These are phyloP conservation scores for Zoanthus sansibaricus DNA, from an alignment of 92 coral and sea anemone genomes.

Conservation along the genomic window DNA sequence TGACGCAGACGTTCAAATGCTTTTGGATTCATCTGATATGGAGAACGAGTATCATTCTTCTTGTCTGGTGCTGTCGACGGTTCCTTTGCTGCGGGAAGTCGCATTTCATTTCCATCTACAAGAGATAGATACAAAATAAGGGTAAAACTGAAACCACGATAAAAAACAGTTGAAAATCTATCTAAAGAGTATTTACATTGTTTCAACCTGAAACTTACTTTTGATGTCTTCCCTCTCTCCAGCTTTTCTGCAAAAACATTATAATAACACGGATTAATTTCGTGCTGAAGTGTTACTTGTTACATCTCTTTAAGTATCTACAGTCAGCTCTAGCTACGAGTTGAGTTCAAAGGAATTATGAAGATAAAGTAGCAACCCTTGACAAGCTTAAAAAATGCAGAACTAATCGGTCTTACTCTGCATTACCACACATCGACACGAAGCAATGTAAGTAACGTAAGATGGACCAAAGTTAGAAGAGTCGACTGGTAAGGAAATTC, in stretches of 20 bases:
- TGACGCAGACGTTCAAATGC: constrained; percentile 1
- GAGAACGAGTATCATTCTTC: background rate
- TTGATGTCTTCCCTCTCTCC: background rate
- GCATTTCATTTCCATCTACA: constrained; percentile 2
- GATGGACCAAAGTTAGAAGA: too few relatives aligned
- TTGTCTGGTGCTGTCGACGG: background rate
- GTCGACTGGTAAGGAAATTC: too few relatives aligned
- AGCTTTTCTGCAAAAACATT: constrained; percentile 1
- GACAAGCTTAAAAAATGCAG: too few relatives aligned
- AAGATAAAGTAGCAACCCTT: too few relatives aligned
- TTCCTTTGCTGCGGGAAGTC: background rate
- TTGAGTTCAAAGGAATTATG: too few relatives aligned
- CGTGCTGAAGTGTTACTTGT: too few relatives aligned
- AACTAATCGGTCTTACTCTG: too few relatives aligned
- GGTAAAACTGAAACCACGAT: background rate
- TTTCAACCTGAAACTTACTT: background rate
- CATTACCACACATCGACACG: too few relatives aligned
- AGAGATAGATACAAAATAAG: background rate
- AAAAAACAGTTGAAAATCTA: background rate
- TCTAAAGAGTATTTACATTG: background rate
- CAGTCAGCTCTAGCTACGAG: too few relatives aligned
- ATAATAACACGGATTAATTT: background rate
- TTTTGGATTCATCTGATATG: background rate
- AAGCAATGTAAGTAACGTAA: too few relatives aligned
- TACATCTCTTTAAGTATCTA: too few relatives aligned